Conservation (phyloP, 2,888 invertebrate species). For the Antheraea yamamai region DNA sequence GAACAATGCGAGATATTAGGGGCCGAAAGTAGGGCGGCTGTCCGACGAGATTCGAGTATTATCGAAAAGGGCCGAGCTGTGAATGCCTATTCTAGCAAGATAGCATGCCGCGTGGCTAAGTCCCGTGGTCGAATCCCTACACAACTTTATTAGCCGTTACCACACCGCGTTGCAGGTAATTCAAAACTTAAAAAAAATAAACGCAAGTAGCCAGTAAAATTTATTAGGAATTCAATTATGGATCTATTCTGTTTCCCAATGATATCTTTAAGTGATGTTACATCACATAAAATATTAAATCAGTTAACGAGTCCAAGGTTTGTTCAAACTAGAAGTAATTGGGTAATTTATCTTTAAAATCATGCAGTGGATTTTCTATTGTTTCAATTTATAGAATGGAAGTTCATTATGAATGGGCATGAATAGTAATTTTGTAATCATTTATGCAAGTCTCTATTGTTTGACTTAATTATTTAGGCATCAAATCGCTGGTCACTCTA, state of each 20-base stretch:
- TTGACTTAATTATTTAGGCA: slow-evolving; percentile 6
- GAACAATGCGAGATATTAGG: no score
- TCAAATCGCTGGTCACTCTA: neutral
- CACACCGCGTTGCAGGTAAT: no score
- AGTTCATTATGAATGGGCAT: slow-evolving; percentile 27
- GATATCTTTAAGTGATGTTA: neutral
- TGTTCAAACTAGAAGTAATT: slow-evolving; percentile 32
- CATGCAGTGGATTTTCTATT: slow-evolving; percentile 37
- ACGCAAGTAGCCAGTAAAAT: no score
- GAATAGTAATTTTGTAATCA: slow-evolving; percentile 4
- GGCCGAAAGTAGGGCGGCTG: no score
- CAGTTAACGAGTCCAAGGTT: slow-evolving; percentile 27
- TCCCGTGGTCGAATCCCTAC: no score
- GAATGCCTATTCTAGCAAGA: no score
- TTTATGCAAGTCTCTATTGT: slow-evolving; percentile 11
- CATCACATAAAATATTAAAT: neutral
- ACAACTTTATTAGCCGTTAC: no score
- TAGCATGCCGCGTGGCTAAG: no score
- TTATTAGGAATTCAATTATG: no score
- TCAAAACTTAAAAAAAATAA: no score
- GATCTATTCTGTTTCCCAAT: neutral
- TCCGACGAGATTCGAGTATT: no score
- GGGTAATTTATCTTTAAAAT: slow-evolving; percentile 38
- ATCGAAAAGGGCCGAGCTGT: no score
- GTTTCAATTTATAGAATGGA: slow-evolving; percentile 36